A percentile compares a stretch with the other conserved stretches of the same genome.
These are phyloP conservation scores for Pelodytes ibericus DNA, from an alignment of 2,797 vertebrate genomes.

Conservation along the genomic window DNA sequence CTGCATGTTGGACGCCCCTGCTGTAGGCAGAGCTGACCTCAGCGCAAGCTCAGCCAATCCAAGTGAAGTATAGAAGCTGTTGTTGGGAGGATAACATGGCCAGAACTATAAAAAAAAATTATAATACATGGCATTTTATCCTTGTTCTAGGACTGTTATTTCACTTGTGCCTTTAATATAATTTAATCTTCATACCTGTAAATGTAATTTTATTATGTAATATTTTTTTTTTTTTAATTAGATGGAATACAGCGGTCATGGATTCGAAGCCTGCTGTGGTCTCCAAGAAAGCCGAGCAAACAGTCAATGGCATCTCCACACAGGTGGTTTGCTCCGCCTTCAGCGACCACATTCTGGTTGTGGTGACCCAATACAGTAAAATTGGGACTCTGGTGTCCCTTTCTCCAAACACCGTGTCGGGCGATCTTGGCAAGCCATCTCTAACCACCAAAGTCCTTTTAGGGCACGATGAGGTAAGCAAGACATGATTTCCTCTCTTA, in stretches of 20 bases:
- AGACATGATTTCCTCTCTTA: too few relatives aligned
- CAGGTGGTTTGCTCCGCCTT: constrained; percentile 93
- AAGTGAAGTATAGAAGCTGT: too few relatives aligned
- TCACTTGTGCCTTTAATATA: too few relatives aligned
- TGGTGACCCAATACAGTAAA: constrained; percentile 93
- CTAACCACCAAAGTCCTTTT: constrained; percentile 89
- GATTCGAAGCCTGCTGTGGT: constrained; percentile 73
- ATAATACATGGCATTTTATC: too few relatives aligned
- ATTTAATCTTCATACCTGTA: too few relatives aligned
- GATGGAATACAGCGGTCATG: constrained; percentile 65
- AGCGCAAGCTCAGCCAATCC: too few relatives aligned
- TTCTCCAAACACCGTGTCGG: constrained; percentile 78
- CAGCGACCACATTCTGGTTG: constrained; percentile 88
- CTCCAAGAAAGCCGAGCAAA: constrained; percentile 80
- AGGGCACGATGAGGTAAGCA: constrained; percentile 91
- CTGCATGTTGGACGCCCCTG: too few relatives aligned
- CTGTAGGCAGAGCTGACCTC: too few relatives aligned
- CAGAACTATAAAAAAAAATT: too few relatives aligned
- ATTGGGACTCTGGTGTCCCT: constrained; percentile 89
- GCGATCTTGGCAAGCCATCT: constrained; percentile 78
- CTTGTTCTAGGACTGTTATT: too few relatives aligned
- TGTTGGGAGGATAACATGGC: too few relatives aligned
- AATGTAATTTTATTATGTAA: too few relatives aligned
- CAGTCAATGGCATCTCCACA: constrained; percentile 82
- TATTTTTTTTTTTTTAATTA: constrained; percentile 3